phyloP scores from a whole-genome alignment of 2,113 vertebrate species.

The human (Homo sapiens) region DNA sequence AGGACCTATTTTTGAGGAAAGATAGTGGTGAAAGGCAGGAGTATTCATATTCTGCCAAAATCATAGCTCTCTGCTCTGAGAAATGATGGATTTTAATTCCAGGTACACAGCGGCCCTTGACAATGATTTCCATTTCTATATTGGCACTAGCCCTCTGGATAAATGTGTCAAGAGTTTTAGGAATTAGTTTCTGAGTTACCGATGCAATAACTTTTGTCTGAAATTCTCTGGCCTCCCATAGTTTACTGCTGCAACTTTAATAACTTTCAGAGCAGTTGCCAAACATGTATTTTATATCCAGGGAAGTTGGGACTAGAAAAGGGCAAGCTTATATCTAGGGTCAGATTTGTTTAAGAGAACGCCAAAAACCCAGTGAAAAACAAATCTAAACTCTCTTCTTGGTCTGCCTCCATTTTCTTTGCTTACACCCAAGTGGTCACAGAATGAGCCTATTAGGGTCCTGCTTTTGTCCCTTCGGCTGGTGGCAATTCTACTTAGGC shows the following conservation, averaged over 20 bases:
- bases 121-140: constrained; percentile 85
- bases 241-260: constrained; percentile 86
- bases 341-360: constrained; percentile 79
- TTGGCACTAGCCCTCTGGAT: constrained; percentile 83
- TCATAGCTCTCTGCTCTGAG: constrained; percentile 71
- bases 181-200: constrained; percentile 88
- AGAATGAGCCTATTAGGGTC: not conserved
- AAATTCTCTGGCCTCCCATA: constrained; percentile 86
- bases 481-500: not conserved
- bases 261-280: constrained; percentile 82
- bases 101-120: constrained; percentile 80
- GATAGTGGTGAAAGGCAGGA: constrained; percentile 73
- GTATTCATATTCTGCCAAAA: constrained; percentile 75
- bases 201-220: constrained; percentile 86
- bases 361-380: not conserved
- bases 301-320: constrained; percentile 67
- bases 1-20: constrained; percentile 63
- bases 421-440: not conserved
- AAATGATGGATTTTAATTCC: constrained; percentile 87
- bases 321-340: constrained; percentile 73
- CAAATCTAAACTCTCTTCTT: not conserved
- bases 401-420: not conserved
- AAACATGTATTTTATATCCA: constrained; percentile 84
- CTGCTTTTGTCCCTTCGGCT: not conserved
- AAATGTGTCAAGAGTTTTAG: constrained; percentile 86